Percentiles rank a stretch among this genome's conserved stretches.
phyloP scores from a whole-genome alignment of 1,140 invertebrate genomes.

The Mactra quadrangularis region DNA sequence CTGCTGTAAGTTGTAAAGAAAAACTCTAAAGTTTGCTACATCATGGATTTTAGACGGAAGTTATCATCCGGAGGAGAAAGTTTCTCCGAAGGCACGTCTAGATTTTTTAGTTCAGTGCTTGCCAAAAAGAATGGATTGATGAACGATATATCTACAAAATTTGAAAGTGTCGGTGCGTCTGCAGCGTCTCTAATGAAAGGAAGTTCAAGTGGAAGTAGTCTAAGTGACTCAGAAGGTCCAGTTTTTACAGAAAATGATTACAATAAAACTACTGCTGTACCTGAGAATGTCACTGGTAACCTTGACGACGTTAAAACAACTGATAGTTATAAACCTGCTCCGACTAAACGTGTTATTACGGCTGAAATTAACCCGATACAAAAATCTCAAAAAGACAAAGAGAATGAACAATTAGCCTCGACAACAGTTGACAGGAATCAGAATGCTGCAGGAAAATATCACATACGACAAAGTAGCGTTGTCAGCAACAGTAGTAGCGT shows the following conservation, averaged over 20 bases:
- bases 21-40: no score
- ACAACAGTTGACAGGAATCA: constrained; percentile 35
- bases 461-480: constrained; percentile 51
- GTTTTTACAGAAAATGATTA: constrained; percentile 13
- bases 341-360: constrained; percentile 38
- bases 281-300: constrained; percentile 49
- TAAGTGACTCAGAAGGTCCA: constrained; percentile 42
- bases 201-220: constrained; percentile 67
- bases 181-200: constrained; percentile 67
- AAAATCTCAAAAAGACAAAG: constrained; percentile 44
- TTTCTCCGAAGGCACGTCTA: constrained; percentile 80
- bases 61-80: constrained; percentile 66
- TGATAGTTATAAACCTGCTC: constrained; percentile 1
- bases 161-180: constrained; percentile 73
- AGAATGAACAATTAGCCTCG: constrained; percentile 44
- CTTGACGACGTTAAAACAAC: no score
- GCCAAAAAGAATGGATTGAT: constrained; percentile 82
- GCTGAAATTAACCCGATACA: constrained; percentile 56
- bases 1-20: no score
- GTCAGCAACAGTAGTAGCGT: constrained; percentile 65
- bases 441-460: constrained; percentile 36
- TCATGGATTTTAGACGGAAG: constrained; percentile 55
- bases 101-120: constrained; percentile 79
- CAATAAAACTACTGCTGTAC: constrained; percentile 1
- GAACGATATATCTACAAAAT: constrained; percentile 77